phyloP scores from a whole-genome alignment of 2,797 vertebrate genomes.

The Hephaestus fuliginosus region DNA sequence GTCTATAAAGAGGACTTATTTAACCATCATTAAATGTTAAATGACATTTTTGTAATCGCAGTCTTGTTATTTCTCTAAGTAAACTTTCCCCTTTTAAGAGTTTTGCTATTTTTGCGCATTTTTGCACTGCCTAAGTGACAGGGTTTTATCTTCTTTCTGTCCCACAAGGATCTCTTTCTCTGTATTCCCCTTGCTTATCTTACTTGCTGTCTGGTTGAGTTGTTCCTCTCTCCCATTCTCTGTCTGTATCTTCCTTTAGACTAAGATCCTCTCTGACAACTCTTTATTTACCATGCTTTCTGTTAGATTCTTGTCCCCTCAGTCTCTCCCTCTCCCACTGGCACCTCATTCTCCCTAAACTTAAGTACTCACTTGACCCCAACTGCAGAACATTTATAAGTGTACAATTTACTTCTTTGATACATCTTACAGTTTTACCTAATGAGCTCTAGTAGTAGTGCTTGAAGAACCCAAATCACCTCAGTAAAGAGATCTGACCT shows the following conservation, averaged over 20 bases:
- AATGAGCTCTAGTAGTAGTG: too few relatives aligned
- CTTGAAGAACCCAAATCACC: too few relatives aligned
- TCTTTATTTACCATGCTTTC: constrained; percentile 52
- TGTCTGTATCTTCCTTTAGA: constrained; percentile 18
- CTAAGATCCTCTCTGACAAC: constrained; percentile 39
- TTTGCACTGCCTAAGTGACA: constrained; percentile 6
- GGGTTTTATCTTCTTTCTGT: constrained; percentile 4
- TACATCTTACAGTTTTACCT: too few relatives aligned
- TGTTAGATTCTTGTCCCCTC: constrained; percentile 24
- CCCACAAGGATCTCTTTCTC: neutral
- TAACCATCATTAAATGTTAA: neutral
- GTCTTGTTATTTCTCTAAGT: neutral
- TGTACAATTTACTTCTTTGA: constrained; percentile 19
- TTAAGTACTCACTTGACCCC: constrained; percentile 11
- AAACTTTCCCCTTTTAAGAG: neutral
- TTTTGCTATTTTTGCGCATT: neutral
- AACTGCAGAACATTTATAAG: constrained; percentile 6
- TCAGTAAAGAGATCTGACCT: too few relatives aligned
- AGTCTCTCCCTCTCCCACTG: neutral
- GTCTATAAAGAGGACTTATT: neutral
- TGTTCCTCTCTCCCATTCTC: neutral
- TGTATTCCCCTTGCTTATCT: constrained; percentile 4
- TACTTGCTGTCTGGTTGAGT: neutral
- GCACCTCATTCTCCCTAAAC: constrained; percentile 1
- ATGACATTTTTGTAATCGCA: neutral